Evolutionary conservation across 2,797 vertebrate genomes (phyloP).

Genomic region (Micrastur ruficollis): DNA sequence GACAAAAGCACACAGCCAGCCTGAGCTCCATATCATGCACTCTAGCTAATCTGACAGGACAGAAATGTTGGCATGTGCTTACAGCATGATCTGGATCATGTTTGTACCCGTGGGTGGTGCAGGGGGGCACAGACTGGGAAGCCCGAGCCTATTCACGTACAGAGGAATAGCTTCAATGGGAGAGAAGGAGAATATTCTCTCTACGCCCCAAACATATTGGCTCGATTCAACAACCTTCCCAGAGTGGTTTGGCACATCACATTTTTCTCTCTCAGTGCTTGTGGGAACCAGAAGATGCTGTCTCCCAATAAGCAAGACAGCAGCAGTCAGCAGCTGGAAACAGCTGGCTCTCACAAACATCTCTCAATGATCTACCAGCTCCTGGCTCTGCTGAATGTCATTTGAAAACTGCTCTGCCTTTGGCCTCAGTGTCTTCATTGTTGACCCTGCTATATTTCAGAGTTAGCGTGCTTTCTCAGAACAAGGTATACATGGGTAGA

Average conservation of each 20-base stretch:
- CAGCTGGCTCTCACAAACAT: neutral
- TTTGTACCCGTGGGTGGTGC: neutral
- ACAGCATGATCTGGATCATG: neutral
- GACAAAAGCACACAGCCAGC: neutral
- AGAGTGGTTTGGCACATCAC: neutral
- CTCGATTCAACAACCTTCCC: neutral
- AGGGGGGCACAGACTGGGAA: neutral
- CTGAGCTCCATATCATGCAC: neutral
- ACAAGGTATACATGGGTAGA: neutral
- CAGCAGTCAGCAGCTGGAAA: constrained; percentile 28
- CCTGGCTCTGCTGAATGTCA: neutral
- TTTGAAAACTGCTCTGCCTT: neutral
- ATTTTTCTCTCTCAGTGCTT: neutral
- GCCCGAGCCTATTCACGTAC: neutral
- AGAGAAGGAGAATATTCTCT: neutral
- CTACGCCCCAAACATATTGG: neutral
- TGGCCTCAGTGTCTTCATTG: neutral
- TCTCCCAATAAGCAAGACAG: neutral
- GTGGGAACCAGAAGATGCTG: neutral
- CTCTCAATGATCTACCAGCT: neutral
- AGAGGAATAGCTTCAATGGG: neutral
- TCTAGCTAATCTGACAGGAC: neutral
- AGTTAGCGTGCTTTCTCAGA: neutral
- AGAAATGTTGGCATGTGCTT: neutral
- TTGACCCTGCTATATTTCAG: neutral